phyloP scores from a whole-genome alignment of 2,888 invertebrate species.

The Morinoia aosen region DNA sequence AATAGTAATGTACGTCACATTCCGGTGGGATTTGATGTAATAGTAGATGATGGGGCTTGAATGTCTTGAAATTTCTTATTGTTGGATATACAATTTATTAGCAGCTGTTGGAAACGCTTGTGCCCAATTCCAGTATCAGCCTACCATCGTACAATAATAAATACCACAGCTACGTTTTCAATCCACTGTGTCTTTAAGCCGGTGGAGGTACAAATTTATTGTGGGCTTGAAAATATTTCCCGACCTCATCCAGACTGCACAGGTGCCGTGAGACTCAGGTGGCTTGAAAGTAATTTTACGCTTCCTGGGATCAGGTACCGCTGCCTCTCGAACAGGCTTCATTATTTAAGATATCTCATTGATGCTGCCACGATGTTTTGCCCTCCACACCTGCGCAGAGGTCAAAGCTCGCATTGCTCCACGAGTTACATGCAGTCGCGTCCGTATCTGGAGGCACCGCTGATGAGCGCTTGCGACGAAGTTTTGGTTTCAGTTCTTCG shows the following conservation, averaged over 20 bases:
- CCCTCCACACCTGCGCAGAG: background rate
- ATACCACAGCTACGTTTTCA: background rate
- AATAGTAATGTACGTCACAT: background rate
- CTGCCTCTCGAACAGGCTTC: background rate
- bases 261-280: background rate
- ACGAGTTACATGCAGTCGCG: background rate
- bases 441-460: background rate
- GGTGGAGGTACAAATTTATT: background rate
- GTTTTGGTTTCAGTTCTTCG: background rate
- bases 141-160: too few species aligned
- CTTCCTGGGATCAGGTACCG: constrained; percentile 10
- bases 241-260: background rate
- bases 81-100: background rate
- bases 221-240: background rate
- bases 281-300: background rate
- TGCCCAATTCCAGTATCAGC: too few species aligned
- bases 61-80: background rate
- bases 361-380: background rate
- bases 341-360: constrained; percentile 25
- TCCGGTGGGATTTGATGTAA: background rate
- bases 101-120: too few species aligned
- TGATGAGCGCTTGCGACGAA: background rate
- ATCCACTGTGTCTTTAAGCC: background rate
- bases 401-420: background rate
- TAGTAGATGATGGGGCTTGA: background rate